phyloP scores from a whole-genome alignment of 2,888 invertebrate species.

The Elmis aenea region DNA sequence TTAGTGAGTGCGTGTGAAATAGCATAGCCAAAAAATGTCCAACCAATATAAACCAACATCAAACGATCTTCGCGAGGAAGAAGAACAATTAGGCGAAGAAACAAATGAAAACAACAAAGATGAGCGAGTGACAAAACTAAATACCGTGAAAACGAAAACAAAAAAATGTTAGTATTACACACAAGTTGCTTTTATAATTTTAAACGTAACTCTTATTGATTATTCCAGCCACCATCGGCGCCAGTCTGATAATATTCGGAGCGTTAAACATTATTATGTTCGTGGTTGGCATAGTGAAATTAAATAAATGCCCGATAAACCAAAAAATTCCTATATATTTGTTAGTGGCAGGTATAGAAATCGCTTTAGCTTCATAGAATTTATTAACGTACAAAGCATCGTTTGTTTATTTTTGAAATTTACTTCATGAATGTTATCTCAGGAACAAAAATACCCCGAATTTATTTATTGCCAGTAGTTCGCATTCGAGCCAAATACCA shows the following conservation, averaged over 20 bases:
- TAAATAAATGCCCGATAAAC: conserved; percentile 35
- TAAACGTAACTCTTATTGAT: conserved; percentile 15
- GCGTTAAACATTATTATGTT: conserved; percentile 32
- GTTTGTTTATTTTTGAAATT: no score
- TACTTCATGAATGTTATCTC: no score
- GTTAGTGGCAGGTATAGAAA: conserved; percentile 34
- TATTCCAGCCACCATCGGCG: conserved; percentile 34
- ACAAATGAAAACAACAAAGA: conserved; percentile 4
- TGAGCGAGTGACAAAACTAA: conserved; percentile 7
- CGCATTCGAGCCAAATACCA: no score
- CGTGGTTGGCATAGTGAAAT: conserved; percentile 31
- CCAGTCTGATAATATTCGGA: conserved; percentile 29
- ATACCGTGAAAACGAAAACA: no score
- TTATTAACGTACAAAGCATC: no score
- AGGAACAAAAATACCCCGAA: no score
- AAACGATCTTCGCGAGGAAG: no score
- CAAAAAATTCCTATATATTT: conserved; percentile 37
- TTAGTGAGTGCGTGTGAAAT: no score
- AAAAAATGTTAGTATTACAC: conserved; percentile 13
- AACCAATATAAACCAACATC: no score
- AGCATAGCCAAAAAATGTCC: no score
- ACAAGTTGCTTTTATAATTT: no score
- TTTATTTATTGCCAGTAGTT: no score
- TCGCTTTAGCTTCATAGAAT: conserved; percentile 1
- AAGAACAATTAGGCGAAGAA: neutral